These are phyloP conservation scores for Agapostemon virescens DNA, from an alignment of 2,888 invertebrate genomes.

Conservation along the genomic window DNA sequence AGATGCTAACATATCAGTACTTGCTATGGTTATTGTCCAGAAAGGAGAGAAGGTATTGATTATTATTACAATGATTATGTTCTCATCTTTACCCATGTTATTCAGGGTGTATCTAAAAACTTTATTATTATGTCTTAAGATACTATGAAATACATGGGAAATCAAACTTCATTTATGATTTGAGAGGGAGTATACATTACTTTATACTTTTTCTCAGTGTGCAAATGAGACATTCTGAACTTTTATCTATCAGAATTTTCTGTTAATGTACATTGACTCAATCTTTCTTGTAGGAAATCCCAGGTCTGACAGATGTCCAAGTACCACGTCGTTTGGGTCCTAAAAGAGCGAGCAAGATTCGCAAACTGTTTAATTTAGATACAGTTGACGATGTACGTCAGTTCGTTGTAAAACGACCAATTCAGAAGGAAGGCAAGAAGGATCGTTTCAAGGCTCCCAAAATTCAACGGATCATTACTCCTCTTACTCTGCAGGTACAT, in stretches of 20 bases:
- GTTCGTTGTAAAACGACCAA: constrained; percentile 96
- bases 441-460: constrained; percentile 87
- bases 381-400: constrained; percentile 99
- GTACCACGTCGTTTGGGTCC: constrained; percentile 98
- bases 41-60: constrained; percentile 91
- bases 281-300: constrained; percentile 88
- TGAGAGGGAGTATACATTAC: constrained; percentile 64
- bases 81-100: constrained; percentile 58
- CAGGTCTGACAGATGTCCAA: constrained; percentile 95
- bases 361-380: constrained; percentile 96
- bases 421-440: constrained; percentile 84
- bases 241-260: neutral
- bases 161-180: constrained; percentile 73
- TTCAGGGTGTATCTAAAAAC: constrained; percentile 70
- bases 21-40: constrained; percentile 95
- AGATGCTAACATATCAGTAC: constrained; percentile 97
- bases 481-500: constrained; percentile 83
- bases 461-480: constrained; percentile 90
- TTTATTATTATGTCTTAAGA: constrained; percentile 61
- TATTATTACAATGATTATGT: neutral
- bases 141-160: constrained; percentile 73
- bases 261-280: constrained; percentile 44
- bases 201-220: constrained; percentile 73
- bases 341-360: constrained; percentile 97
- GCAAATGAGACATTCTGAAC: constrained; percentile 67